These are phyloP conservation scores for Sebastes vulpes DNA, from an alignment of 2,797 vertebrate genomes.

Conservation along the genomic window DNA sequence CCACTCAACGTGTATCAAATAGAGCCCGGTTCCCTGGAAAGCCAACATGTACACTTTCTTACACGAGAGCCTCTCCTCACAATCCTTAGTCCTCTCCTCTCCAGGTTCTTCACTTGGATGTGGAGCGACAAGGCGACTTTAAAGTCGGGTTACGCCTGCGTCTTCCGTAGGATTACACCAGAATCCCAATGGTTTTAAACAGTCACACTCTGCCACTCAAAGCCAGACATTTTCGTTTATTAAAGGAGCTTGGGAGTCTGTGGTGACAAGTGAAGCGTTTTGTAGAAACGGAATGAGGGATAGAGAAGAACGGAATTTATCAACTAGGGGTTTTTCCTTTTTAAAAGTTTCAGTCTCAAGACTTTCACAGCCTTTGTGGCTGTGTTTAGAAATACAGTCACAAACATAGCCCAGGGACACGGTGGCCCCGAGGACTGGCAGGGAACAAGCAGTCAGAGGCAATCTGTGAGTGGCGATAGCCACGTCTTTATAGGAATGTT, in stretches of 20 bases:
- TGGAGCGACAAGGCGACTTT: constrained; percentile 66
- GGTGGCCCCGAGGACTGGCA: constrained; percentile 43
- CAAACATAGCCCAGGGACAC: constrained; percentile 56
- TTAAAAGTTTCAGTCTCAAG: constrained; percentile 74
- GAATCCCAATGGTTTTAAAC: constrained; percentile 81
- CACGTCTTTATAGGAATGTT: constrained; percentile 22
- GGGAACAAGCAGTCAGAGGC: constrained; percentile 42
- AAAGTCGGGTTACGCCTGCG: constrained; percentile 73
- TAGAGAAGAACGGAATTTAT: constrained; percentile 57
- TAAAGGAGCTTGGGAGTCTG: constrained; percentile 80
- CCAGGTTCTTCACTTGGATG: constrained; percentile 60
- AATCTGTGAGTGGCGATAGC: constrained; percentile 54
- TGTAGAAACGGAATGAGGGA: constrained; percentile 72
- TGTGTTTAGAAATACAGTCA: constrained; percentile 68
- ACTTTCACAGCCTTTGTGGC: constrained; percentile 64
- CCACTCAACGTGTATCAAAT: constrained; percentile 56
- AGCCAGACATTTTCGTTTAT: constrained; percentile 81
- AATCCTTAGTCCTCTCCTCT: constrained; percentile 60
- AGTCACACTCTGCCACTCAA: constrained; percentile 87
- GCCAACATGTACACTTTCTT: constrained; percentile 48
- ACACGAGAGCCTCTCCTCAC: constrained; percentile 49
- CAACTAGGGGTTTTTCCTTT: constrained; percentile 63
- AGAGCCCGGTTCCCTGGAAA: constrained; percentile 60
- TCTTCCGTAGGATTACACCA: constrained; percentile 80
- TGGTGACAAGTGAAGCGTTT: constrained; percentile 83